A percentile compares a stretch with the other conserved stretches of the same genome.
Evolutionary conservation across 2,797 vertebrate genomes (phyloP).

Genomic region (Acanthiza pusilla): DNA sequence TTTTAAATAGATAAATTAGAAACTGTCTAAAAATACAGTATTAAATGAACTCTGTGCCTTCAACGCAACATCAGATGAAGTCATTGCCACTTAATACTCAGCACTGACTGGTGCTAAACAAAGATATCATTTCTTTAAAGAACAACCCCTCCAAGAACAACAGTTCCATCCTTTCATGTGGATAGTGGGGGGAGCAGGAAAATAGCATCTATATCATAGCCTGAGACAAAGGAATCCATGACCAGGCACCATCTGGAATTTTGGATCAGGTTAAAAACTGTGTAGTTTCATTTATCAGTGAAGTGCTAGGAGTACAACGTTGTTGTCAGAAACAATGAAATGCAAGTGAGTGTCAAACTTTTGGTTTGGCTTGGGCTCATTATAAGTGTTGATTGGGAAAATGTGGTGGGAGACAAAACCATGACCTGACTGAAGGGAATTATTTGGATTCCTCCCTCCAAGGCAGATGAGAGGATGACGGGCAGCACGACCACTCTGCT

Average conservation of each 20-base stretch:
- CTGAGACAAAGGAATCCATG: background rate
- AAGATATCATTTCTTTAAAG: background rate
- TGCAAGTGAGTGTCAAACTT: background rate
- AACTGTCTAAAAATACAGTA: background rate
- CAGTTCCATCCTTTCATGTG: background rate
- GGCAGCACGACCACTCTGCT: background rate
- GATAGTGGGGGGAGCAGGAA: background rate
- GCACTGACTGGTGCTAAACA: background rate
- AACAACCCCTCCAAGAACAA: background rate
- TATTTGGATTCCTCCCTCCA: background rate
- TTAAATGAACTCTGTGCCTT: background rate
- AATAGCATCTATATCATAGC: background rate
- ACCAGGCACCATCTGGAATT: background rate
- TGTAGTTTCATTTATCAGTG: background rate
- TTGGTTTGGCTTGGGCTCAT: background rate
- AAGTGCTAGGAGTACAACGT: background rate
- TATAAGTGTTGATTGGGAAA: background rate
- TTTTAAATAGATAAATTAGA: background rate
- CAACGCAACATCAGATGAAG: background rate
- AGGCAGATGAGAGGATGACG: background rate
- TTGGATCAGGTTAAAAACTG: background rate
- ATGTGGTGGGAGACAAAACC: background rate
- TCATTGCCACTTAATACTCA: background rate
- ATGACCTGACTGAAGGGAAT: background rate
- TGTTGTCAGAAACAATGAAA: background rate